Percentiles rank a stretch among this genome's conserved stretches.
These are phyloP conservation scores for Myrmecophaga tridactyla DNA, from an alignment of 2,113 vertebrate species.

Conservation along the genomic window DNA sequence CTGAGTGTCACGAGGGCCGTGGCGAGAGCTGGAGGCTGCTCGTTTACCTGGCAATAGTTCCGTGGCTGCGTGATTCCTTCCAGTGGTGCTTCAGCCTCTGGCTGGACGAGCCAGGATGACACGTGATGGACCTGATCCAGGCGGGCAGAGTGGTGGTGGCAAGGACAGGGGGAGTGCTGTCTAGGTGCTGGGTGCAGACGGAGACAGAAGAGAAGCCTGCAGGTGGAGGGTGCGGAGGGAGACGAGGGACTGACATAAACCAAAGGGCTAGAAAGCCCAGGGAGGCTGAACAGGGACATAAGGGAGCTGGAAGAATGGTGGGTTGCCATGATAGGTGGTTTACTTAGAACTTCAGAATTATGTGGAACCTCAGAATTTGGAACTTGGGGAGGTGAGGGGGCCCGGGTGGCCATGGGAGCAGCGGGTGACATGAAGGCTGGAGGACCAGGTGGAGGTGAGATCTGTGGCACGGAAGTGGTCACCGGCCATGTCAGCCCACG, in stretches of 20 bases:
- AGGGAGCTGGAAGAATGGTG: not conserved
- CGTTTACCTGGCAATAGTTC: not conserved
- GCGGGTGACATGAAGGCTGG: not conserved
- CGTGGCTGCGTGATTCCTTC: not conserved
- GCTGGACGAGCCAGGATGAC: not conserved
- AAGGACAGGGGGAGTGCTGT: not conserved
- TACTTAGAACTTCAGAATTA: slow-evolving; percentile 33
- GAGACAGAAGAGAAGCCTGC: not conserved
- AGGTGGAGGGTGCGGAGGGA: not conserved
- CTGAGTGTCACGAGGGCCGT: not conserved
- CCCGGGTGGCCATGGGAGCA: not conserved
- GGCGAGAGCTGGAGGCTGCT: not conserved
- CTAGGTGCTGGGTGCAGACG: not conserved
- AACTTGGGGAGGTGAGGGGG: not conserved
- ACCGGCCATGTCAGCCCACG: not conserved
- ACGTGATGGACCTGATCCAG: not conserved
- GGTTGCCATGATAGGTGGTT: not conserved
- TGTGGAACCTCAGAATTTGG: slow-evolving; percentile 52
- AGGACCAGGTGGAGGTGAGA: not conserved
- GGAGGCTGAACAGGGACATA: not conserved
- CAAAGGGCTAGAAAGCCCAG: not conserved
- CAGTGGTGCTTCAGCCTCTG: not conserved
- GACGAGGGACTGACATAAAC: not conserved
- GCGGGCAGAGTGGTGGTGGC: not conserved
- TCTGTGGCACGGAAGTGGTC: not conserved